Evolutionary conservation across 2,797 vertebrate species (phyloP), one percentile per base, ranked within the genome.

Genomic region (Chelon auratus): DNA sequence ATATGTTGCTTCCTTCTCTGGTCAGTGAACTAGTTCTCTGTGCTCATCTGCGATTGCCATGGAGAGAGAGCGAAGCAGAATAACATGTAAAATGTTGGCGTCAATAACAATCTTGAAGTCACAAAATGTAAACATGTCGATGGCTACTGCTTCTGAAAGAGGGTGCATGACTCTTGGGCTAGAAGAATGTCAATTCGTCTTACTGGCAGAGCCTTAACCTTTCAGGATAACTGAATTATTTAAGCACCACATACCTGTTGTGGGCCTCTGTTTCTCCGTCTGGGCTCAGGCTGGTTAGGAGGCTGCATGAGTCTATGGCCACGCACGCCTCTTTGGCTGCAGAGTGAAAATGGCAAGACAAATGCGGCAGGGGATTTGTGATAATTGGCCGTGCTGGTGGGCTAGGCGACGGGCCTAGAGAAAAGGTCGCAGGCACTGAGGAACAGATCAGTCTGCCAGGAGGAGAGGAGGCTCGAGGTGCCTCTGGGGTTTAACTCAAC

Each of bases 201-300:
- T 86, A 78, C 84, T 58, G 86, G 86, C 82, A 80, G 88, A 91
- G 90, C 85, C 87, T 86, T 95, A 94, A 94, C 94, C 94, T 95
- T 95, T 95, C 90, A 82, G 87, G 89, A 78, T 86, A 87, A 89
- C 92, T 95, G 93, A 94, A 95, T 95, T 93, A 95, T 95, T 95
- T 92, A 95, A 90, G 85, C 89, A 75, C 78, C 75, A 82, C 81
- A 88, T 93, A 91, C 91, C 91, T 93, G 92, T 91, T 90, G 89
- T 91, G 89, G 88, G 81, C 81, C 83, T 92, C 68, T 72, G 82
- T 85, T 87, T 84, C 84, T 74, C 79, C 67, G 60, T 79, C 85
- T 86, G 74, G 72, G 75, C 58, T 61, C 17, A 42, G 72, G 76
- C 72, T 73, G 77, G 85, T 89, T 86, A 81, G 77, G 68, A 83